Evolutionary conservation across 2,888 invertebrate genomes (phyloP), one percentile per base, ranked within the genome.

Genomic region (Drosophila diplacantha): DNA sequence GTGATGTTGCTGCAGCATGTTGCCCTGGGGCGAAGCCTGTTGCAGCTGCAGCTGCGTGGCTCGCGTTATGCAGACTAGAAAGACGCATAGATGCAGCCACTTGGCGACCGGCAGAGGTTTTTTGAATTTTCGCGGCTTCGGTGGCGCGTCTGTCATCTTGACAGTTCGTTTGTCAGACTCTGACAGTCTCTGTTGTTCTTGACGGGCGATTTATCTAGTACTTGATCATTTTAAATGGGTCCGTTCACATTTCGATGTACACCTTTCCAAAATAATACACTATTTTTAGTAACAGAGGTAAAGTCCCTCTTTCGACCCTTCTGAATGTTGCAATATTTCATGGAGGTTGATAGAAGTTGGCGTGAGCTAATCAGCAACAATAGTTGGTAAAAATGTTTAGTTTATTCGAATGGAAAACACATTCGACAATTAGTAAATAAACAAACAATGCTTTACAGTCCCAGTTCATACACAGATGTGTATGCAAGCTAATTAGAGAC

Each of bases 161-260:
- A 83, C 81, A 84, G 76, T 80, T 81, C 81, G 84, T 71, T 70
- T 81, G 85, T 77, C 82, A 74, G 69, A 69, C 65, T 71, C 75
- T 71, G 82, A 77, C 69, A 69, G 73, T 71, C 66, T 70, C 58
- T 62, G 65, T 51, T 49, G 63, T 55, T 61, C 54, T 41, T 29
- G 46, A 18, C n/a, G 29, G n/a, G 24, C 29, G 61, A 56, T 55
- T 53, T 65, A 61, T 64, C 74, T 69, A 73, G 59, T 60, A 50
- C 55, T 65, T 62, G 57, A 59, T 61, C 66, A 68, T 72, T 71
- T 64, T 71, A 60, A 71, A 32, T 49, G 64, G 50, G n/a, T 54
- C 63, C 53, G 37, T 29, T 59, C 38, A 22, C 53, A 64, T 26
- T 66, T 66, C 20, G 16, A 24, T 50, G 18, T 24, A 37, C 20